Evolutionary conservation across 2,113 vertebrate genomes (phyloP), one percentile per base, ranked within the genome.

Genomic region (Oophaga pumilio): DNA sequence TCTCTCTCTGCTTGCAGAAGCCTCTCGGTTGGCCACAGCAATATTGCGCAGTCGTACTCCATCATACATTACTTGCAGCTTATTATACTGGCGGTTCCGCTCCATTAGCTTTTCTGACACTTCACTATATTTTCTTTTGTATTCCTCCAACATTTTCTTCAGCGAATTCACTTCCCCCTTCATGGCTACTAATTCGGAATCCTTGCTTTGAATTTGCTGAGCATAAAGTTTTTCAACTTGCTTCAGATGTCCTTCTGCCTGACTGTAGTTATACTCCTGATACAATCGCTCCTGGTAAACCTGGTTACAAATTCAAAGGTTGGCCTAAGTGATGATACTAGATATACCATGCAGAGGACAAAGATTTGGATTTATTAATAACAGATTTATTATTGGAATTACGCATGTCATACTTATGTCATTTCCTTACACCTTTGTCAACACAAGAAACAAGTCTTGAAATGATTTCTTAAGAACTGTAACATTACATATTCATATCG

Each of bases 121-220:
- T 82, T 97, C 97, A 43, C 93, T 96, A 93, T 97, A 96, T 91
- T 97, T 97, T 86, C 94, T 95, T 92, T 97, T 97, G 74, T 97
- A 97, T 88, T 98, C 97, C 66, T 97, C 97, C 91, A 96, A 93
- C 89, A 97, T 96, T 92, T 97, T 97, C 91, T 97, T 98, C 85
- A 97, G 91, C 33, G 95, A 96, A 26, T 92, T 76, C 0, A 98
- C 94, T 89, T 98, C 96, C 6, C 94, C 96, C 85, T 93, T 96
- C 93, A 97, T 94, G 80, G 95, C 92, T 0, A 90, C 92, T 87
- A 97, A 89, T 87, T 98, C 96, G 83, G 95, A 88, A 88, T 97
- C 96, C 90, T 96, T 96, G 83, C 93, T 95, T 88, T 98, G 96
- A 91, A 95, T 95, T 90, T 97, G 97, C 91, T 97, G 97, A 73